Evolutionary conservation across 2,113 vertebrate species (phyloP).

Genomic region (Otolemur garnettii): DNA sequence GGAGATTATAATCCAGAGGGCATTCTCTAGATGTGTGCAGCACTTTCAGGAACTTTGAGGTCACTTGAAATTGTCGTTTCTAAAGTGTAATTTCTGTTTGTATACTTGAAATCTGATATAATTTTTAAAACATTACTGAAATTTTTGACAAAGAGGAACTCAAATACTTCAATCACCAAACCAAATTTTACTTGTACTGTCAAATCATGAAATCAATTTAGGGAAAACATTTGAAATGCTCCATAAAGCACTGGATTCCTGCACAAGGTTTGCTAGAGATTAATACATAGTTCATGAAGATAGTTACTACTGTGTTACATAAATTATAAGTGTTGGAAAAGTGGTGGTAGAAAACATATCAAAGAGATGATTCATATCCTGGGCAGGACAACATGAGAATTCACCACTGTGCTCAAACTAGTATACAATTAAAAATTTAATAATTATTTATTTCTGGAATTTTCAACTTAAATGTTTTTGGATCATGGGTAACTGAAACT

Average conservation of each 20-base stretch:
- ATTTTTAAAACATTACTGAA: slow-evolving; percentile 9
- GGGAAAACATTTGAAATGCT: not conserved
- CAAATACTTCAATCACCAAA: not conserved
- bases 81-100: slow-evolving; percentile 3
- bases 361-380: not conserved
- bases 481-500: not conserved
- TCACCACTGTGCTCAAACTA: not conserved
- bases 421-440: not conserved
- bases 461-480: not conserved
- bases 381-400: not conserved
- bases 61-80: slow-evolving; percentile 15
- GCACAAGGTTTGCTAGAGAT: not conserved
- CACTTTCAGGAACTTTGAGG: not conserved
- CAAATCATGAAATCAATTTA: slow-evolving; percentile 52
- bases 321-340: slow-evolving; percentile 23
- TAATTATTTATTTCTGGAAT: not conserved
- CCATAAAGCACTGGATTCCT: not conserved
- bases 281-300: slow-evolving; percentile 33
- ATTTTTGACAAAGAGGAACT: not conserved
- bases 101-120: not conserved
- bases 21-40: not conserved
- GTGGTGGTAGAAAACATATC: not conserved
- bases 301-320: slow-evolving; percentile 26
- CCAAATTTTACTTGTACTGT: not conserved
- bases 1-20: not conserved